Conservation (phyloP, 2,113 vertebrate genomes). For the human (Homo sapiens) region DNA sequence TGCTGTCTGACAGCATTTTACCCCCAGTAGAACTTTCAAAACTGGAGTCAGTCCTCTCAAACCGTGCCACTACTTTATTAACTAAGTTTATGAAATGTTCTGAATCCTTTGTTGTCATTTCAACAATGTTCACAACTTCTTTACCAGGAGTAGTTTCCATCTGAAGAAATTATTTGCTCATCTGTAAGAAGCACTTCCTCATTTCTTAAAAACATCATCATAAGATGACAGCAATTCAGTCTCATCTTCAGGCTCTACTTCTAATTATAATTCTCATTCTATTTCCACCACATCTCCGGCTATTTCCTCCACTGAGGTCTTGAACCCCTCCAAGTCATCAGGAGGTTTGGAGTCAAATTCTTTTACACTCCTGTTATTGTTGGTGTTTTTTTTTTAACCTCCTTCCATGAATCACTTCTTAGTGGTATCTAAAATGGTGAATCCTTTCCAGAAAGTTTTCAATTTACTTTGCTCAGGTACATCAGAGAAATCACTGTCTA, state of each 20-base stretch:
- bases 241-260: neutral
- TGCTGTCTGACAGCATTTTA: neutral
- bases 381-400: neutral
- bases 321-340: neutral
- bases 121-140: neutral
- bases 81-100: neutral
- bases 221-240: neutral
- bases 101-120: neutral
- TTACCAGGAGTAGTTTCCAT: neutral
- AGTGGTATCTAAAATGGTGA: neutral
- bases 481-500: neutral
- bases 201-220: neutral
- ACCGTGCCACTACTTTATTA: neutral
- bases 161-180: neutral
- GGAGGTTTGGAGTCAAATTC: neutral
- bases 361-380: neutral
- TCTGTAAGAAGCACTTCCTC: neutral
- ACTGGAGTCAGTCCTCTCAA: neutral
- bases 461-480: neutral
- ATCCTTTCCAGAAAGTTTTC: neutral
- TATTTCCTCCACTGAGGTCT: neutral
- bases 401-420: neutral
- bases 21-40: neutral
- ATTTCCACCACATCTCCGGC: neutral
- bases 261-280: neutral